Evolutionary conservation across 2,113 vertebrate species (phyloP).

Genomic region (Limanda limanda): DNA sequence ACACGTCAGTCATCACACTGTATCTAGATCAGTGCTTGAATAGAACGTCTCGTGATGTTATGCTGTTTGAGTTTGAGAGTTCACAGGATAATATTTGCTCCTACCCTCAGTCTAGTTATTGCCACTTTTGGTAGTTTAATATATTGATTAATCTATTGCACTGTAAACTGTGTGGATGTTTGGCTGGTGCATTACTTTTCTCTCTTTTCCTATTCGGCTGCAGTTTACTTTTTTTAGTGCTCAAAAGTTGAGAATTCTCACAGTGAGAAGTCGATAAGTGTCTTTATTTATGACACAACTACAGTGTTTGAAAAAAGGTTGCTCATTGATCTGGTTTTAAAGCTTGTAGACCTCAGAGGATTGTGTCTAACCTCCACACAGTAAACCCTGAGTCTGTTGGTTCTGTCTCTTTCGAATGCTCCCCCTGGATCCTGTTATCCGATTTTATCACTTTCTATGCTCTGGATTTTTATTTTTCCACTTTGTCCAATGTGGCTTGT

Average conservation of each 20-base stretch:
- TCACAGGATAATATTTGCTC: not conserved
- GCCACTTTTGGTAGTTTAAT: not conserved
- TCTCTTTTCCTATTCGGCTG: not conserved
- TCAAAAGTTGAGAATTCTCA: constrained; percentile 16
- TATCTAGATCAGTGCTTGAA: constrained; percentile 35
- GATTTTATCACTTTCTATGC: constrained; percentile 40
- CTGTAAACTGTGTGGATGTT: constrained; percentile 11
- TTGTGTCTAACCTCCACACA: constrained; percentile 37
- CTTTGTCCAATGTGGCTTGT: not conserved
- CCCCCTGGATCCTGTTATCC: constrained; percentile 31
- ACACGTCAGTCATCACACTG: constrained; percentile 24
- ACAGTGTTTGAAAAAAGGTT: constrained; percentile 23
- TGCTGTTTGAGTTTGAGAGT: not conserved
- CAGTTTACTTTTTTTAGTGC: not conserved
- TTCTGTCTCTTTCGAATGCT: constrained; percentile 54
- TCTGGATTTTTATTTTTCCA: constrained; percentile 47
- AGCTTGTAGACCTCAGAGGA: constrained; percentile 45
- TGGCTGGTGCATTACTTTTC: too few species aligned
- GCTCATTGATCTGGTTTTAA: constrained; percentile 44
- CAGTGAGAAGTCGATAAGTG: constrained; percentile 1
- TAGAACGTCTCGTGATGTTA: constrained; percentile 4
- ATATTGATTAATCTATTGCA: not conserved
- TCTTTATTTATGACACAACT: constrained; percentile 27
- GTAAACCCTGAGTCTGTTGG: constrained; percentile 56
- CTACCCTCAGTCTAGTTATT: too few species aligned